Percentiles rank a stretch among this genome's conserved stretches.
These are phyloP conservation scores for Drosophila bipectinata DNA, from an alignment of 1,140 invertebrate species.

Conservation along the genomic window DNA sequence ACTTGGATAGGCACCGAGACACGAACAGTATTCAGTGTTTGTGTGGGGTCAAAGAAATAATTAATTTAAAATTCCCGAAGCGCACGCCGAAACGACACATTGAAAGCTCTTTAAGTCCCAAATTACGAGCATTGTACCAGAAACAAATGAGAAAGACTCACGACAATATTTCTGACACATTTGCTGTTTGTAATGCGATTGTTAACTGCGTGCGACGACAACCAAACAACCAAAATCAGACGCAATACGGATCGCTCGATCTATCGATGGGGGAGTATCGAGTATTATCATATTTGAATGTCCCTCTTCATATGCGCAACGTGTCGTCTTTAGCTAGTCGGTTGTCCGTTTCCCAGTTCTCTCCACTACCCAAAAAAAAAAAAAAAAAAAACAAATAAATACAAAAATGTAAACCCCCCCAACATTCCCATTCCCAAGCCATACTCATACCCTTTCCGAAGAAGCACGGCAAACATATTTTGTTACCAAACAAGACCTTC, in stretches of 20 bases:
- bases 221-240: conserved; percentile 64
- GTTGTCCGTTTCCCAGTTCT: conserved; percentile 19
- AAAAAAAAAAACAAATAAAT: conserved; percentile 6
- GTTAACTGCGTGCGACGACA: conserved; percentile 67
- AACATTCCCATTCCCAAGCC: conserved; percentile 4
- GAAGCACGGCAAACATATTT: conserved; percentile 32
- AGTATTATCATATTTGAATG: conserved; percentile 35
- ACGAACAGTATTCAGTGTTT: conserved; percentile 39
- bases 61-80: conserved; percentile 81
- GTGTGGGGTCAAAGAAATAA: conserved; percentile 82
- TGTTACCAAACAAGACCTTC: conserved; percentile 43
- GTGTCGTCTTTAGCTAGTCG: conserved; percentile 18
- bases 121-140: conserved; percentile 80
- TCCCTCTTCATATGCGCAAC: conserved; percentile 37
- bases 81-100: conserved; percentile 78
- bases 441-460: not conserved
- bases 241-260: conserved; percentile 36
- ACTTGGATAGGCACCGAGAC: conserved; percentile 28
- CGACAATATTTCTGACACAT: conserved; percentile 80
- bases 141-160: conserved; percentile 75
- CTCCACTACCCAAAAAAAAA: conserved; percentile 14
- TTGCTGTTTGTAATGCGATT: conserved; percentile 75
- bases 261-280: conserved; percentile 22
- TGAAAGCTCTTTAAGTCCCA: conserved; percentile 82
- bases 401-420: conserved; percentile 1